phyloP scores from a whole-genome alignment of 2,797 vertebrate genomes.

The Todus mexicanus region DNA sequence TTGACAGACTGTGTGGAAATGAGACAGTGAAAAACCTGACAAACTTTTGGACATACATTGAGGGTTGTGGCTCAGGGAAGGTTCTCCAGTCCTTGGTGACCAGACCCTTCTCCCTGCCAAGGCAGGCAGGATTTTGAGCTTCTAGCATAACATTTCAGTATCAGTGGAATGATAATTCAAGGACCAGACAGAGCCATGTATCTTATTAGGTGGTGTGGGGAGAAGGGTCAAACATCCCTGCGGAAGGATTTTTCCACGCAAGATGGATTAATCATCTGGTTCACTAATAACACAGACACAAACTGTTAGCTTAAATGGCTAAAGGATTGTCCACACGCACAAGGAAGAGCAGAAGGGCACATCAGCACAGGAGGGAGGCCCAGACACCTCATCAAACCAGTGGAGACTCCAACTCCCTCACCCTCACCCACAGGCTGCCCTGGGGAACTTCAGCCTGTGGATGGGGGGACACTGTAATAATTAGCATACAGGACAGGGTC shows the following conservation, averaged over 20 bases:
- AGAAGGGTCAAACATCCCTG: neutral
- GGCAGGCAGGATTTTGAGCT: neutral
- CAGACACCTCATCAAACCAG: neutral
- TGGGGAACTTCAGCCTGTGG: neutral
- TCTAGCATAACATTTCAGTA: neutral
- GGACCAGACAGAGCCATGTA: rapidly evolving
- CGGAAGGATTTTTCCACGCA: neutral
- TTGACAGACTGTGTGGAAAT: neutral
- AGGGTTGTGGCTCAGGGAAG: neutral
- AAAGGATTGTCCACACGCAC: rapidly evolving
- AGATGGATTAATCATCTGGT: neutral
- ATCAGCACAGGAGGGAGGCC: rapidly evolving
- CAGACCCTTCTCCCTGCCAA: neutral
- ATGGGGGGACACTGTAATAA: neutral
- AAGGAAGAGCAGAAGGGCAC: neutral
- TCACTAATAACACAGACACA: neutral
- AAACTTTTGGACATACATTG: neutral
- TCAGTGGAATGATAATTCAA: neutral
- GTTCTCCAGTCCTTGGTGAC: neutral
- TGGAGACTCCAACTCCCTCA: neutral
- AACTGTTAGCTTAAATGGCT: neutral
- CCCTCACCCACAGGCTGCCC: rapidly evolving
- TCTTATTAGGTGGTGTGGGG: neutral
- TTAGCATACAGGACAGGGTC: neutral
- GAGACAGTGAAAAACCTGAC: neutral